Evolutionary conservation across 2,797 vertebrate genomes (phyloP), one percentile per base, ranked within the genome.

Genomic region (Cryptoblepharus egeriae): DNA sequence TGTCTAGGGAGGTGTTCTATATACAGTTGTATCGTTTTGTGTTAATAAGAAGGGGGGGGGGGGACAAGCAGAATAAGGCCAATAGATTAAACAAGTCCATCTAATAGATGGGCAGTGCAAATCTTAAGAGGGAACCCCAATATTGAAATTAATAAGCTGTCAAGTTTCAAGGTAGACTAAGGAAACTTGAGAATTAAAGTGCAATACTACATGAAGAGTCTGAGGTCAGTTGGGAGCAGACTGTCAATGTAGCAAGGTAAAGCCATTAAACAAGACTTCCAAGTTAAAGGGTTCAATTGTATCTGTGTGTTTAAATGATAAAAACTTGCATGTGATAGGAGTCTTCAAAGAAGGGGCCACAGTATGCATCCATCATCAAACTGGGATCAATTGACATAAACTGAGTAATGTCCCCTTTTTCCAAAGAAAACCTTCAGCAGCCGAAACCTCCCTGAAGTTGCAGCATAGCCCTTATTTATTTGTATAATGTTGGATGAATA

Each of bases 111-210:
- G 37, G n/a, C 16, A 88, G 70, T 10, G 52, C 52, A 68, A 18
- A 63, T 85, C 89, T 67, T 77, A 89, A 88, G 70, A 32, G 64
- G 80, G 28, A 32, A 85, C 74, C 90, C 80, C 8, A 83, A 86
- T 93, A 86, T 76, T 80, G 91, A 93, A 93, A 95, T 94, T 92
- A 94, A 94, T 93, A 93, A 90, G 86, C 80, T 94, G 89, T 87
- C 90, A 95, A 79, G 84, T 93, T 92, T 91, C 83, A 92, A 88
- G 84, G 81, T 88, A 87, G 92, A 89, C 90, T 89, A 91, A 87
- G 88, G 93, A 93, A 93, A 94, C 88, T 85, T 87, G 88, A 93
- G 91, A 94, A 93, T 89, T 91, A 91, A 89, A 92, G 88, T 85
- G 89, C 79, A 91, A 28, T 49, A 82, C 86, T 80, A 91, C 55